Conservation (phyloP, 2,888 invertebrate genomes). For the Patella pellucida region DNA sequence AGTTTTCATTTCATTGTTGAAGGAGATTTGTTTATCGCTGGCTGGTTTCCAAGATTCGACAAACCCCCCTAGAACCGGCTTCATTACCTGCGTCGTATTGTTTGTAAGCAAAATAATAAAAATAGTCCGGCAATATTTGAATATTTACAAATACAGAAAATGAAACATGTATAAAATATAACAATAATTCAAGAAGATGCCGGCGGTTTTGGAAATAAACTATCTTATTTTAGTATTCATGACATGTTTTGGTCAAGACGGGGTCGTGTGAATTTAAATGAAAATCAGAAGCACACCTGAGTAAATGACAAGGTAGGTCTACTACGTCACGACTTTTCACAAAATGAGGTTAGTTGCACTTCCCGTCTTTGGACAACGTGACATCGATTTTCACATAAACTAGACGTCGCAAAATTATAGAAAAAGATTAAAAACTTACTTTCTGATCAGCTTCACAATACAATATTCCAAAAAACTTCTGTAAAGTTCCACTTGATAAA, state of each 20-base stretch:
- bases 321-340: background rate
- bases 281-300: constrained; percentile 1
- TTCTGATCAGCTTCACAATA: background rate
- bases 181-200: too few relatives aligned
- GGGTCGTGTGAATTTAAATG: too few relatives aligned
- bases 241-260: too few relatives aligned
- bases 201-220: too few relatives aligned
- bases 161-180: too few relatives aligned
- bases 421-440: background rate
- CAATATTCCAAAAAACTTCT: background rate
- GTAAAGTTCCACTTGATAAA: too few relatives aligned
- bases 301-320: constrained; percentile 1
- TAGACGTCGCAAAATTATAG: background rate
- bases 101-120: constrained; percentile 4
- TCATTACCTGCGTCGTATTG: background rate
- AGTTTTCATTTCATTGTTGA: background rate
- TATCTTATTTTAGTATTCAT: too few relatives aligned
- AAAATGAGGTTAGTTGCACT: background rate
- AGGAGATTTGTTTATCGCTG: background rate
- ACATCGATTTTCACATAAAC: background rate
- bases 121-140: background rate
- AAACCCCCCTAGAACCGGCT: background rate
- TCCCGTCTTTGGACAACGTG: background rate
- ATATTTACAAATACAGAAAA: background rate
- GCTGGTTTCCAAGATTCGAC: background rate